Conservation (phyloP, 1,140 invertebrate genomes). For the Trachelipus rathkii region DNA sequence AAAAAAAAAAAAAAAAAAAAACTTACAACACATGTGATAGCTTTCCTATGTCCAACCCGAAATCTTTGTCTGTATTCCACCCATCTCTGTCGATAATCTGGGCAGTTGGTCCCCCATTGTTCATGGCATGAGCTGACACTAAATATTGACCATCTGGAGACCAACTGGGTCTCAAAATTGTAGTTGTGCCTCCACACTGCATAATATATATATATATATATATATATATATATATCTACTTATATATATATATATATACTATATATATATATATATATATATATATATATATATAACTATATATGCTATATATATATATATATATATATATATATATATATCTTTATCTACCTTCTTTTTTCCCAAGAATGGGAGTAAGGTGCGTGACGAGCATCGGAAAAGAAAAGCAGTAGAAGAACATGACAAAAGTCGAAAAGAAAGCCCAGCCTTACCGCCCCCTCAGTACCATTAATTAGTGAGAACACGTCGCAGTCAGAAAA, state of each 20-base stretch:
- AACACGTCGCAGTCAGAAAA: too few species aligned
- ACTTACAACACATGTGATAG: conserved; percentile 77
- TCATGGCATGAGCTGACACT: conserved; percentile 96
- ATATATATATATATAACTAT: too few species aligned
- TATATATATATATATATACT: background rate
- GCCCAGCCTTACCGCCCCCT: too few species aligned
- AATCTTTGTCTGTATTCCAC: conserved; percentile 90
- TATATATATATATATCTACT: background rate
- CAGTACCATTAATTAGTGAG: too few species aligned
- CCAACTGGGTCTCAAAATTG: conserved; percentile 88
- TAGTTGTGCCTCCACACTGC: conserved; percentile 85
- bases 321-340: too few species aligned
- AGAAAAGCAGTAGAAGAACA: too few species aligned
- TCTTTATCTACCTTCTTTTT: too few species aligned
- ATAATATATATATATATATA: conserved; percentile 27
- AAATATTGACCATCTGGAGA: conserved; percentile 93
- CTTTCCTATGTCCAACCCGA: conserved; percentile 96
- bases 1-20: background rate
- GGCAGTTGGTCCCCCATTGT: conserved; percentile 90
- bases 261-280: too few species aligned
- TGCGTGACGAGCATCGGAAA: too few species aligned
- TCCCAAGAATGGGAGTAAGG: too few species aligned
- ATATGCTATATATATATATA: too few species aligned
- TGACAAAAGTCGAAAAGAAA: too few species aligned
- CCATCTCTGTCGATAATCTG: conserved; percentile 85